phyloP scores from a whole-genome alignment of 2,888 invertebrate genomes.

The Phengaris arion region DNA sequence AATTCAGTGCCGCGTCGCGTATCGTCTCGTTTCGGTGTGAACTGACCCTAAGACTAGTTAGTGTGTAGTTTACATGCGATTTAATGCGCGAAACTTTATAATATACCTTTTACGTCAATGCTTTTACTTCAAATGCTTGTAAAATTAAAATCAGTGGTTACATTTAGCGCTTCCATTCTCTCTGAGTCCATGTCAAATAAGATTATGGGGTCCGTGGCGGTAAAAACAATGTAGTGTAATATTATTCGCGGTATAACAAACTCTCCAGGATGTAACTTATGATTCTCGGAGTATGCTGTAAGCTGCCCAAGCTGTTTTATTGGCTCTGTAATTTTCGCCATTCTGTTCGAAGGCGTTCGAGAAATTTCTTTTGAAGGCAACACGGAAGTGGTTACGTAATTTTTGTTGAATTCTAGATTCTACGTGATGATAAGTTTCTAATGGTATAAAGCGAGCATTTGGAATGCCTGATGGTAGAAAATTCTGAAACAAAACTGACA shows the following conservation, averaged over 20 bases:
- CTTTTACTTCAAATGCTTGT: no score
- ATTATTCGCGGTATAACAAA: slow-evolving; percentile 39
- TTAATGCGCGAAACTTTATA: no score
- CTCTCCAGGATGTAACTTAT: slow-evolving; percentile 36
- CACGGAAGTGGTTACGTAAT: slow-evolving; percentile 1
- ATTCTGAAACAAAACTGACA: no score
- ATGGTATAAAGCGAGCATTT: no score
- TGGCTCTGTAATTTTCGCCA: slow-evolving; percentile 16
- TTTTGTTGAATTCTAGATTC: not conserved
- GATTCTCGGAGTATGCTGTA: slow-evolving; percentile 35
- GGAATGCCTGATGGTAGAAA: no score
- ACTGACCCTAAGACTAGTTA: no score
- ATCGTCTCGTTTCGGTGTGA: no score
- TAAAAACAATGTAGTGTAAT: slow-evolving; percentile 46
- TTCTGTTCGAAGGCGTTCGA: slow-evolving; percentile 1
- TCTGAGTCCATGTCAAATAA: slow-evolving; percentile 33
- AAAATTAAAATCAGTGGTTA: no score
- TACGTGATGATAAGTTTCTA: not conserved
- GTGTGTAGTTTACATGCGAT: no score
- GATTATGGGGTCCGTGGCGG: slow-evolving; percentile 37
- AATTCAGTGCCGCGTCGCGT: no score
- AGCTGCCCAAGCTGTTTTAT: slow-evolving; percentile 30
- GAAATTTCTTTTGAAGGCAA: slow-evolving; percentile 13
- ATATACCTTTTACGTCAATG: no score
- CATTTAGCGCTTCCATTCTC: slow-evolving; percentile 33